Percentiles rank a stretch among this genome's conserved stretches.
Conservation (phyloP, 1,140 invertebrate genomes). For the Tetragnatha versicolor region DNA sequence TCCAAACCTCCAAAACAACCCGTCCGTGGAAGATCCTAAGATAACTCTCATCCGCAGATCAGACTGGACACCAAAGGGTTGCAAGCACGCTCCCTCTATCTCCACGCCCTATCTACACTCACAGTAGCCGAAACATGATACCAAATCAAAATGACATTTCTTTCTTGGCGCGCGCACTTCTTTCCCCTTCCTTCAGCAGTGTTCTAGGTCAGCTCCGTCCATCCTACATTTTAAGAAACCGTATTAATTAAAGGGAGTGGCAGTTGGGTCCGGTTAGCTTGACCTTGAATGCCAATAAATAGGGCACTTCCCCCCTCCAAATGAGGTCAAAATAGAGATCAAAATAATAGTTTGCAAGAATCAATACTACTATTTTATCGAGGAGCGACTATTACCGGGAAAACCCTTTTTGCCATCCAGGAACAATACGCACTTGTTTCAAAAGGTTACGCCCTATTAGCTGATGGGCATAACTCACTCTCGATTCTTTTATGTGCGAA, state of each 20-base stretch:
- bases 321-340: constrained; percentile 43
- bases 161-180: constrained; percentile 21
- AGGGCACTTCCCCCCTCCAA: constrained; percentile 43
- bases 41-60: too few relatives aligned
- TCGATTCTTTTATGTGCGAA: too few relatives aligned
- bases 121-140: constrained; percentile 40
- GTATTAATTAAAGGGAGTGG: constrained; percentile 55
- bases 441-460: too few relatives aligned
- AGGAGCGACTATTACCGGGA: too few relatives aligned
- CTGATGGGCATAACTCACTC: too few relatives aligned
- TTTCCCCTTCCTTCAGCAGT: constrained; percentile 32
- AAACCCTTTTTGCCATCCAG: too few relatives aligned
- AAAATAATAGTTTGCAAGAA: constrained; percentile 38
- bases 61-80: too few relatives aligned
- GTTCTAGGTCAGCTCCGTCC: constrained; percentile 54
- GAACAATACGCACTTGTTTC: too few relatives aligned
- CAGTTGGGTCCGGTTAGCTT: constrained; percentile 49
- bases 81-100: too few relatives aligned
- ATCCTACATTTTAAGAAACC: constrained; percentile 38
- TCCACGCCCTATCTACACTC: background rate
- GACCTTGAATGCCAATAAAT: constrained; percentile 55
- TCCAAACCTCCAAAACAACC: too few relatives aligned
- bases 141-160: constrained; percentile 32
- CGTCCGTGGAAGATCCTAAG: too few relatives aligned
- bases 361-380: too few relatives aligned